phyloP scores from a whole-genome alignment of 2,113 vertebrate species.

The Ciconia boyciana region DNA sequence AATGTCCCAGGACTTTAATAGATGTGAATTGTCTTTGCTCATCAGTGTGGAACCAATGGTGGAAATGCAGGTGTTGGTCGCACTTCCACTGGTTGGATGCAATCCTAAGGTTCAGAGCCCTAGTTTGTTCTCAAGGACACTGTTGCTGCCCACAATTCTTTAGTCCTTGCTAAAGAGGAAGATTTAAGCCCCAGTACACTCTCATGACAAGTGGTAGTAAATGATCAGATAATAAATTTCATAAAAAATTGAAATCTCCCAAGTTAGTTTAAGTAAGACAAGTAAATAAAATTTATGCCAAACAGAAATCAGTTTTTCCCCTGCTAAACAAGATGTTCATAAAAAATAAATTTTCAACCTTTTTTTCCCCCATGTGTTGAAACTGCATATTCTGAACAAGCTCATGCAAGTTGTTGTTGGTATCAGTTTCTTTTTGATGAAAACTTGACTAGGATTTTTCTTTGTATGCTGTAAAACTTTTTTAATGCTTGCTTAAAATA shows the following conservation, averaged over 20 bases:
- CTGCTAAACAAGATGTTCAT: background rate
- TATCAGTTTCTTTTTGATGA: background rate
- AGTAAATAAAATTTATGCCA: background rate
- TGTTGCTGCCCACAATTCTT: background rate
- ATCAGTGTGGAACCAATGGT: background rate
- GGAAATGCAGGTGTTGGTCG: background rate
- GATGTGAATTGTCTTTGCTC: background rate
- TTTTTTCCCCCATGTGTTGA: background rate
- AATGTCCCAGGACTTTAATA: background rate
- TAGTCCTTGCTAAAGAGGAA: background rate
- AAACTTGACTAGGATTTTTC: background rate
- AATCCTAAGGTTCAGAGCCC: background rate
- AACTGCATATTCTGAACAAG: background rate
- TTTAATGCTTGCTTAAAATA: slow-evolving; percentile 3
- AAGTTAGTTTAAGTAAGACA: background rate
- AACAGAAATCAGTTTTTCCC: background rate
- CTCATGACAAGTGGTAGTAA: background rate
- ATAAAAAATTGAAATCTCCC: background rate
- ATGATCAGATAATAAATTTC: background rate
- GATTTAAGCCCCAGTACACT: background rate
- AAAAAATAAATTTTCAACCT: background rate
- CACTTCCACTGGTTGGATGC: background rate
- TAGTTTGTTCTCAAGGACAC: background rate
- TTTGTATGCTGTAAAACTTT: background rate
- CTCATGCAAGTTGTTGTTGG: background rate